A percentile compares a stretch with the other conserved stretches of the same genome.
These are phyloP conservation scores for Ahaetulla prasina DNA, from an alignment of 2,113 vertebrate genomes.

Conservation along the genomic window DNA sequence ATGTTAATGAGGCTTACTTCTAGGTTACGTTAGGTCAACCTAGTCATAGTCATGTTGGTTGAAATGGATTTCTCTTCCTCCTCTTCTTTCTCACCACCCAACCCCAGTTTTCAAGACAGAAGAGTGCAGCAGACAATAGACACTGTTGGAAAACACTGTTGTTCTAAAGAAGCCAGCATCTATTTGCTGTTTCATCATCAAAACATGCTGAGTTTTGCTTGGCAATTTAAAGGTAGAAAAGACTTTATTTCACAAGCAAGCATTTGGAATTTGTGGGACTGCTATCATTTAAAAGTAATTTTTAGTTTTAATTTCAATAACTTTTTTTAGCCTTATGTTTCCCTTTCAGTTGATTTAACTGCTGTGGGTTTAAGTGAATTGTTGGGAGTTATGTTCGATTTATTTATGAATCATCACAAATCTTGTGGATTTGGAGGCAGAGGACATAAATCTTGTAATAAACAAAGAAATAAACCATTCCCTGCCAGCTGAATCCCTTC, in stretches of 20 bases:
- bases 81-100: background rate
- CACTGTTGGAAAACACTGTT: too few species aligned
- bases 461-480: background rate
- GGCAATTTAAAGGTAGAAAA: background rate
- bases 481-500: background rate
- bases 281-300: background rate
- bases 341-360: background rate
- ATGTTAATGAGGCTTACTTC: background rate
- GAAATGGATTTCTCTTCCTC: background rate
- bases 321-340: background rate
- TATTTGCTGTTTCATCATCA: background rate
- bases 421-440: background rate
- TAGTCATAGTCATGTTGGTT: background rate
- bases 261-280: background rate
- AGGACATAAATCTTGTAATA: background rate
- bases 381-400: background rate
- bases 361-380: background rate
- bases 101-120: background rate
- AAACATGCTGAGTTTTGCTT: background rate
- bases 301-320: background rate
- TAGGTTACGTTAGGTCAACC: background rate
- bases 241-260: background rate
- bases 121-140: background rate
- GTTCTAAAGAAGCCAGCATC: background rate
- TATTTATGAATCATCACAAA: background rate